Base-by-base conservation (phyloP, 2,888 invertebrate genomes). In the Hecatera dysodea region DNA sequence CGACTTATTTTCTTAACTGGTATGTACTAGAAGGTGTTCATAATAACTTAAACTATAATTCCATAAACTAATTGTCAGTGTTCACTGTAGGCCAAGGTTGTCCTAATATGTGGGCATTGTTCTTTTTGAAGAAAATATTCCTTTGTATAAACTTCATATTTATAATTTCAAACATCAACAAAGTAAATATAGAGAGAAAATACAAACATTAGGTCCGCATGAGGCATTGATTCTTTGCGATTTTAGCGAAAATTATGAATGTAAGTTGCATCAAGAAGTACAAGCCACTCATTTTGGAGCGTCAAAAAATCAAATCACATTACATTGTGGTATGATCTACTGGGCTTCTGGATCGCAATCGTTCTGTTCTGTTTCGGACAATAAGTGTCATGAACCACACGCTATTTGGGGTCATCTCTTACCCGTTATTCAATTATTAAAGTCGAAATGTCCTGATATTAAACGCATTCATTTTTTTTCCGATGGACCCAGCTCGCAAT, bases 231-330 rank as follows among this genome's bases (percentile, higher is more conserved):
- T 65, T 57, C 44, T 65, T 46, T 65, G 57, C 6, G 59, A 66
- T 46, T 66, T 66, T 39, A 66, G 59, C 24, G 66, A 66, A 59
- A 66, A 66, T 48, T 59, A 66, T 17, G 59, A 66, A 48, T 50
- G 66, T 0, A 59, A 66, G 48, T 66, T 1, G n/a, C 46, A 57
- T 66, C 0, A 66, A n/a, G 66, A 66, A 0, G 57, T 59, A 4
- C 66, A 66, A 48, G 57, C 66, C 24, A 66, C 66, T 0, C 57
- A 66, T 57, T 66, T 66, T 36, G 56, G 65, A 42, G 65, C 56
- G 1, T 24, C 46, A 0, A 66, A 66, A 66, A 48, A 57, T 48
- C 66, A 66, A 17, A 59, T 48, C 0, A 59, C 57, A 0, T 66
- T 57, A 0, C 57, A 59, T 36, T 66, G 66, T 39, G 66, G 48